These are phyloP conservation scores for Cephus sareptanus DNA, from an alignment of 2,888 invertebrate genomes.

Conservation along the genomic window DNA sequence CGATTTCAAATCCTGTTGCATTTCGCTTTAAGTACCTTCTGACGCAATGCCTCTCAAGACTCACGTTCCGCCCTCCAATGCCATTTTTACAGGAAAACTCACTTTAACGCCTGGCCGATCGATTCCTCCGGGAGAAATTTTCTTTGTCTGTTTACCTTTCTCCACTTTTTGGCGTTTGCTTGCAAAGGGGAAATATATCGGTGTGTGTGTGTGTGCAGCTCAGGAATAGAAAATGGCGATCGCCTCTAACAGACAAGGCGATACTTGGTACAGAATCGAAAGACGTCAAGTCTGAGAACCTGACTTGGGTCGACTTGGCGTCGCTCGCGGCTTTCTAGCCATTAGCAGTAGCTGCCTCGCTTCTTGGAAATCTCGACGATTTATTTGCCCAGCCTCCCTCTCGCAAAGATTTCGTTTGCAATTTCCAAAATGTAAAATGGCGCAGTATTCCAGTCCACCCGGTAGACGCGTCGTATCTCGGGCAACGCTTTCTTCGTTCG, in stretches of 20 bases:
- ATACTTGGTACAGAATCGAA: background rate
- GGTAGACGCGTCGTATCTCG: too few relatives aligned
- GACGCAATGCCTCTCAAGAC: constrained; percentile 22
- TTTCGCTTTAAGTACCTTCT: constrained; percentile 28
- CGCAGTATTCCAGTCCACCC: background rate
- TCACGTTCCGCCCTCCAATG: background rate
- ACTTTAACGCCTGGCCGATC: too few relatives aligned
- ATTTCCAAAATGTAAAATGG: background rate
- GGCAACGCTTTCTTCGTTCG: constrained; percentile 33
- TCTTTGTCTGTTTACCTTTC: background rate
- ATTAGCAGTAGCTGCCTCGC: constrained; percentile 25
- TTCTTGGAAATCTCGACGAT: background rate
- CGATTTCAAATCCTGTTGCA: constrained; percentile 40
- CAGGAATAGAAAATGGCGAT: background rate
- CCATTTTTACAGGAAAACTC: background rate
- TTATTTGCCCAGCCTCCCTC: background rate
- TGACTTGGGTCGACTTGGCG: background rate
- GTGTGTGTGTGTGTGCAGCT: background rate
- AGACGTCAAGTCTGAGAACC: background rate
- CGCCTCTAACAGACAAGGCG: background rate
- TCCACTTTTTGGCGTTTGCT: background rate
- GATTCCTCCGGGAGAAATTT: too few relatives aligned
- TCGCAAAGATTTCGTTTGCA: background rate
- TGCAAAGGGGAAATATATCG: background rate
- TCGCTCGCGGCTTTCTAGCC: constrained; percentile 27